Evolutionary conservation across 1,140 invertebrate species (phyloP).

Genomic region (Berghia stephanieae): DNA sequence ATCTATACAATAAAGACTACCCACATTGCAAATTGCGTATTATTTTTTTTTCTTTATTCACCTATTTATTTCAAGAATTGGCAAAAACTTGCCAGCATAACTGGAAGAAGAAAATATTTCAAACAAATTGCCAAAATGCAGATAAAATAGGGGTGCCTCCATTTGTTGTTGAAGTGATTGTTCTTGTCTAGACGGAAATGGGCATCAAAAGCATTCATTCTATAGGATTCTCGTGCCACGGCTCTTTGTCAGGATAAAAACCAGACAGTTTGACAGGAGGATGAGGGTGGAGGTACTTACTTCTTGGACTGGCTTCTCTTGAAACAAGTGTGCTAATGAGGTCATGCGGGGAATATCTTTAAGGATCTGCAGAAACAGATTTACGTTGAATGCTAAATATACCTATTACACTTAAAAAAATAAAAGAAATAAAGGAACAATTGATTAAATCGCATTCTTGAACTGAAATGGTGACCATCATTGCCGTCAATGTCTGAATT

Average conservation of each 20-base stretch:
- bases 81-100: too few relatives aligned
- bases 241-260: background rate
- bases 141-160: too few relatives aligned
- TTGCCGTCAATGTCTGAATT: too few relatives aligned
- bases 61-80: too few relatives aligned
- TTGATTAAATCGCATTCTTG: background rate
- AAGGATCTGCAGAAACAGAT: conserved; percentile 55
- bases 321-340: conserved; percentile 60
- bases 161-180: background rate
- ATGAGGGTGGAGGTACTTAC: conserved; percentile 55
- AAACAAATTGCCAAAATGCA: too few relatives aligned
- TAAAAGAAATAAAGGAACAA: background rate
- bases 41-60: too few relatives aligned
- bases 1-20: too few relatives aligned
- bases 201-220: background rate
- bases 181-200: background rate
- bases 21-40: too few relatives aligned
- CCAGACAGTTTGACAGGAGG: too few relatives aligned
- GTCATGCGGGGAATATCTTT: conserved; percentile 63
- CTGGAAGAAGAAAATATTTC: too few relatives aligned
- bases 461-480: too few relatives aligned
- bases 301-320: conserved; percentile 60
- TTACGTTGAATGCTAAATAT: conserved; percentile 1
- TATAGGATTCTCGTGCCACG: background rate
- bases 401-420: background rate